A percentile compares a stretch with the other conserved stretches of the same genome.
These are phyloP conservation scores for Lumbricus terrestris DNA, from an alignment of 2,888 invertebrate species.

Conservation along the genomic window DNA sequence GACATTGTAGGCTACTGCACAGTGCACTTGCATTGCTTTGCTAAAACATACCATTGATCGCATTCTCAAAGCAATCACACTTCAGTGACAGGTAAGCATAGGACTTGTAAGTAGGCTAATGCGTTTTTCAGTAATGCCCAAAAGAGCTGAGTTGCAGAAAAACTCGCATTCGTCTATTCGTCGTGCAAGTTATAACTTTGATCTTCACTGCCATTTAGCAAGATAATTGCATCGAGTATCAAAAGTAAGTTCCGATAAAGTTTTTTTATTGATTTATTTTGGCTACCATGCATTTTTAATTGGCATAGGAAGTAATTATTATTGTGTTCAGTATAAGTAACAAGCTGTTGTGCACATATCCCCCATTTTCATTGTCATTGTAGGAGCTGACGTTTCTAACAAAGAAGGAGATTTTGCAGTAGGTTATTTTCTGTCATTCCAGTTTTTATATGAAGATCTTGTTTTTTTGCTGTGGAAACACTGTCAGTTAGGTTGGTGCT, in stretches of 20 bases:
- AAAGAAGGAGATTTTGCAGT: conserved; percentile 56
- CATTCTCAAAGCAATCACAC: background rate
- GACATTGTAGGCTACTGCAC: no score
- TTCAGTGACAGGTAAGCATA: background rate
- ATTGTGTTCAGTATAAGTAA: background rate
- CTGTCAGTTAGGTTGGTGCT: background rate
- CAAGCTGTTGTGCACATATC: background rate
- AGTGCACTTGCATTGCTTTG: background rate
- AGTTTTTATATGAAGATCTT: background rate
- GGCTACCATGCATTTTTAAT: background rate
- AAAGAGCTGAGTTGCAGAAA: background rate
- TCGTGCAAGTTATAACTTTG: no score
- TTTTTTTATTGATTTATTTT: no score
- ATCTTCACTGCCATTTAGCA: no score
- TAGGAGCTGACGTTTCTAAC: conserved; percentile 58
- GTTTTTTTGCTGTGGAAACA: background rate
- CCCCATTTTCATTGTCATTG: conserved; percentile 31
- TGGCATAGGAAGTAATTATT: background rate
- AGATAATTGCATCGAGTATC: background rate
- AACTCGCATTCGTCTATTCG: background rate
- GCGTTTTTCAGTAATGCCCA: background rate
- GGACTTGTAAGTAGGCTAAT: background rate
- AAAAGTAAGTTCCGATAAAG: no score
- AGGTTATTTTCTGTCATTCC: background rate
- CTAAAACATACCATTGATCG: background rate